Evolutionary conservation across 2,888 invertebrate species (phyloP).

Genomic region (Catocala nupta): DNA sequence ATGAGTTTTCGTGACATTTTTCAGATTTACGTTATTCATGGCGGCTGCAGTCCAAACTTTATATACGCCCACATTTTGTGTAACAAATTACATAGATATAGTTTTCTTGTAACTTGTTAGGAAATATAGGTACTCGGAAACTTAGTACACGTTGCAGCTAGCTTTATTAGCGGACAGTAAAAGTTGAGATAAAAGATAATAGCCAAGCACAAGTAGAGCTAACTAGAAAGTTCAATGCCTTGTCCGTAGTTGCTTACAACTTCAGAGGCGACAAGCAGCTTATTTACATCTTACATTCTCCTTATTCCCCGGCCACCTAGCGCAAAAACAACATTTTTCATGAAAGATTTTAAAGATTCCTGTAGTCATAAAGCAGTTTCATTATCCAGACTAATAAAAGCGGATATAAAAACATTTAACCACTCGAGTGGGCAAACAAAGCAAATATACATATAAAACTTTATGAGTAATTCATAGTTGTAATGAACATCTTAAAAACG

Average conservation of each 20-base stretch:
- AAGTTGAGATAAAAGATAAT: conserved; percentile 8
- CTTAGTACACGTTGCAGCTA: background rate
- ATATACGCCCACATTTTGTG: too few species aligned
- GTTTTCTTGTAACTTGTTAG: too few species aligned
- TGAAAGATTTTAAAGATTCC: conserved; percentile 42
- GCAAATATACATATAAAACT: conserved; percentile 38
- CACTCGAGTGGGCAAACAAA: conserved; percentile 21
- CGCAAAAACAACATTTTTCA: conserved; percentile 8
- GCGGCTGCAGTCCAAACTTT: too few species aligned
- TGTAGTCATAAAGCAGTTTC: conserved; percentile 42
- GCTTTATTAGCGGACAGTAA: background rate
- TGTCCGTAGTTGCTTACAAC: conserved; percentile 3
- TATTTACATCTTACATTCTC: conserved; percentile 8
- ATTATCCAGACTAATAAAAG: conserved; percentile 40
- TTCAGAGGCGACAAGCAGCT: conserved; percentile 1
- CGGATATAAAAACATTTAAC: conserved; percentile 42
- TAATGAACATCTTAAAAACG: conserved; percentile 5
- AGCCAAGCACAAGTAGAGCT: background rate
- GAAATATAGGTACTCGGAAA: too few species aligned
- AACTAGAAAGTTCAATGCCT: conserved; percentile 5
- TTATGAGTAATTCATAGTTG: conserved; percentile 39
- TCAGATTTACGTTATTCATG: too few species aligned
- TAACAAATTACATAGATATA: too few species aligned
- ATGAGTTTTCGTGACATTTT: too few species aligned
- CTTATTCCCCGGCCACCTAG: background rate